Evolutionary conservation across 2,113 vertebrate species (phyloP), one percentile per base, ranked within the genome.

Genomic region (Archilochus colubris): DNA sequence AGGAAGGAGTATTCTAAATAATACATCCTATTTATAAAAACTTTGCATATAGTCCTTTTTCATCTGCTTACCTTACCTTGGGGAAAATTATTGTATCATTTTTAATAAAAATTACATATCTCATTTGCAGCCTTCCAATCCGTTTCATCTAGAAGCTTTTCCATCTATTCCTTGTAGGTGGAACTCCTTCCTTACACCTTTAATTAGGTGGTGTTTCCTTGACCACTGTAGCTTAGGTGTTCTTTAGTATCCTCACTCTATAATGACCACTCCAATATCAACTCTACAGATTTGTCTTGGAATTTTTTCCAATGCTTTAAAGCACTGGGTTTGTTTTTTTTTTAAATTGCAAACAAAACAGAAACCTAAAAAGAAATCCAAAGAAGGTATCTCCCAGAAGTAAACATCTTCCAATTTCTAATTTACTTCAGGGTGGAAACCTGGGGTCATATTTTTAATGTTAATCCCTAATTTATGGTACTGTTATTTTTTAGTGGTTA

Each of bases 151-250:
- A 51, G 46, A 84, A 89, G 40, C 75, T 94, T 91, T 96, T 96
- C 95, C 51, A 92, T 80, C 67, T 86, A 12, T 91, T 96, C 88
- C 93, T 94, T 87, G 69, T 73, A 77, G 87, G 73, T 81, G 84
- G 70, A 95, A 92, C 67, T 86, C 72, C 7, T 80, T 63, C 69
- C 86, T 88, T 59, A 91, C 77, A 88, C 89, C 85, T 73, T 95
- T 95, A 95, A 97, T 97, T 96, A 97, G 86, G 89, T 95, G 84
- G 64, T 82, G 84, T 93, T 94, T 92, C 81, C 96, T 91, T 95
- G 96, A 89, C 94, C 95, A 88, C 78, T 80, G 73, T 25, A 96
- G 64, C 55, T 88, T 91, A 96, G 87, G 94, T 91, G 95, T 85
- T 90, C 9, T 91, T 96, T 95, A 96, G 88, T 83, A 87, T 94